phyloP scores from a whole-genome alignment of 2,888 invertebrate genomes.

The Cephalotes varians region DNA sequence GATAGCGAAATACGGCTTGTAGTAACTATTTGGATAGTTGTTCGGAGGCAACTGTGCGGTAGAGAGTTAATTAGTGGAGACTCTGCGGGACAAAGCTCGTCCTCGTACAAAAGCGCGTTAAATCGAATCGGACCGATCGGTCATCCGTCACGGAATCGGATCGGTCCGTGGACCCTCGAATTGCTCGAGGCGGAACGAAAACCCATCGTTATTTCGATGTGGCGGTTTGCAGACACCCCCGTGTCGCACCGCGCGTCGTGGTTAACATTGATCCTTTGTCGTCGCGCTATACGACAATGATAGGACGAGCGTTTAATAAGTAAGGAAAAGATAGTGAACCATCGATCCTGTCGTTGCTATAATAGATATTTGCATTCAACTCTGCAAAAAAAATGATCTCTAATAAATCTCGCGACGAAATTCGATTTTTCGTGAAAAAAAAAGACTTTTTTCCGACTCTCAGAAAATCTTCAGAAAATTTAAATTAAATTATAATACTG shows the following conservation, averaged over 20 bases:
- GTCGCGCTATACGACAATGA: neutral
- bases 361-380: neutral
- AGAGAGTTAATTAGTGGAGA: constrained; percentile 32
- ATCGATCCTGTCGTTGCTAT: constrained; percentile 1
- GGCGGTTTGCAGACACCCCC: constrained; percentile 12
- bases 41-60: neutral
- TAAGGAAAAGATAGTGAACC: neutral
- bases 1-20: neutral
- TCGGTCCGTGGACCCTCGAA: constrained; percentile 15
- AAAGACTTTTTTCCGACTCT: neutral
- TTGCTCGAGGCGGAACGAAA: constrained; percentile 29
- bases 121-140: constrained; percentile 34
- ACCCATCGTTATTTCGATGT: constrained; percentile 29
- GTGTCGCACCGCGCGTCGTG: neutral
- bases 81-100: constrained; percentile 10
- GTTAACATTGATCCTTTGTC: constrained; percentile 38
- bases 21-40: constrained; percentile 19
- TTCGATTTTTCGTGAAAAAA: neutral
- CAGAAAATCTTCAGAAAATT: neutral
- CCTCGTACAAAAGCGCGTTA: constrained; percentile 36
- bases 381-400: neutral
- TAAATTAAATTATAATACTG: neutral
- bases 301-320: constrained; percentile 16
- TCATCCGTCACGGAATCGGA: constrained; percentile 19
- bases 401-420: neutral